Percentiles rank a stretch among this genome's conserved stretches.
These are phyloP conservation scores for Potorous gilbertii DNA, from an alignment of 2,797 vertebrate species.

Conservation along the genomic window DNA sequence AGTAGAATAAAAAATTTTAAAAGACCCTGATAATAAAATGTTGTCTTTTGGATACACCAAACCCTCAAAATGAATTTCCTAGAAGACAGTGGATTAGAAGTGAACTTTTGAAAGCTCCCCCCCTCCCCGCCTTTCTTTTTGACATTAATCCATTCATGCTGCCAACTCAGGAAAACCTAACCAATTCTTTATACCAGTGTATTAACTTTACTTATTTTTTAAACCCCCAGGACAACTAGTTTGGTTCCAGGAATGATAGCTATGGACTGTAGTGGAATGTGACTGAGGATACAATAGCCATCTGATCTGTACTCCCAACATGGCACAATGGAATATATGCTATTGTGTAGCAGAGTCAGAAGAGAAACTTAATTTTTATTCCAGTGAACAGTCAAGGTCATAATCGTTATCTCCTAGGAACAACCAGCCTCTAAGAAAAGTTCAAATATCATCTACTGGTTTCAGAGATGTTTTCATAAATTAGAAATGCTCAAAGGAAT, in stretches of 20 bases:
- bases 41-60: neutral
- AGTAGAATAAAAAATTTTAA: neutral
- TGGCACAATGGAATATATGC: neutral
- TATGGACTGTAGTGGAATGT: neutral
- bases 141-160: neutral
- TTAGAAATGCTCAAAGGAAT: neutral
- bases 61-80: neutral
- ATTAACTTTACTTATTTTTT: neutral
- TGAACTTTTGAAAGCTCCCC: neutral
- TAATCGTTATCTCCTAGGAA: conserved; percentile 12
- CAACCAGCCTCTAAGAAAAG: neutral
- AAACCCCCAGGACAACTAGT: neutral
- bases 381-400: neutral
- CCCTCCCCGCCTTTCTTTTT: neutral
- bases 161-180: neutral
- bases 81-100: neutral
- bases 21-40: neutral
- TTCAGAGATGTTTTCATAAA: neutral
- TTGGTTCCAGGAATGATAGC: neutral
- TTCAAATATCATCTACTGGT: neutral
- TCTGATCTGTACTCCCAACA: neutral
- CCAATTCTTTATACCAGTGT: neutral
- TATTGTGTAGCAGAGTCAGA: neutral
- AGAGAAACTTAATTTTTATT: conserved; percentile 14
- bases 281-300: neutral